A percentile compares a stretch with the other conserved stretches of the same genome.
Evolutionary conservation across 1,140 invertebrate genomes (phyloP).

Genomic region (Saxidomus purpurata): DNA sequence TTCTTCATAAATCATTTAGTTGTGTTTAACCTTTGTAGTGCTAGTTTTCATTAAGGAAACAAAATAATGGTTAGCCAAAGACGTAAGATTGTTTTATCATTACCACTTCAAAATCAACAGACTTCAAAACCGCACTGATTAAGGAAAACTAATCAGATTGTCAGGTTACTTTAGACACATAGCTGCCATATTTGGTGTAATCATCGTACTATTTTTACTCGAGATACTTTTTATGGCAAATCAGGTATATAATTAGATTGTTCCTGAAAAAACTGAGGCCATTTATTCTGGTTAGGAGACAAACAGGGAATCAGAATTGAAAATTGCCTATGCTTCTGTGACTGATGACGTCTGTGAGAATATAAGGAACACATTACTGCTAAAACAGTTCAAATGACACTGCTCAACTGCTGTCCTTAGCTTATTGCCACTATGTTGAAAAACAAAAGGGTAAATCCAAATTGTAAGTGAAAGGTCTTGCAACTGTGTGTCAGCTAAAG

Average conservation of each 20-base stretch:
- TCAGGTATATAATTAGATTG: slow-evolving; percentile 24
- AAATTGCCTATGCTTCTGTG: neutral
- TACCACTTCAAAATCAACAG: neutral
- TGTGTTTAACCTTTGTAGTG: too few species aligned
- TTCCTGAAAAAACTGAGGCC: neutral
- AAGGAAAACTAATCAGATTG: neutral
- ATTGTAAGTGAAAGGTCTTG: too few species aligned
- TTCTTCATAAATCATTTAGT: too few species aligned
- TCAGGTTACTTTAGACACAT: neutral
- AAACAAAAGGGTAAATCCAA: too few species aligned
- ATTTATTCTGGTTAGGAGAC: slow-evolving; percentile 17
- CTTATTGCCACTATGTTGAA: too few species aligned
- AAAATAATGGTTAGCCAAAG: neutral
- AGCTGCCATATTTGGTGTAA: slow-evolving; percentile 15
- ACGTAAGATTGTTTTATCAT: neutral
- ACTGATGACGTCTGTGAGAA: neutral
- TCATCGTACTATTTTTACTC: neutral
- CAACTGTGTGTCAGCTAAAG: too few species aligned
- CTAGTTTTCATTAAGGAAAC: neutral
- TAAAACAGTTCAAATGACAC: too few species aligned
- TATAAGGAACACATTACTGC: too few species aligned
- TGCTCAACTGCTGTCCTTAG: too few species aligned
- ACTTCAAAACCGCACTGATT: neutral
- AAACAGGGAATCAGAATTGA: neutral
- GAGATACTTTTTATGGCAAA: slow-evolving; percentile 14